Base-by-base conservation (phyloP, 2,888 invertebrate genomes). In the Athalia cordata region DNA sequence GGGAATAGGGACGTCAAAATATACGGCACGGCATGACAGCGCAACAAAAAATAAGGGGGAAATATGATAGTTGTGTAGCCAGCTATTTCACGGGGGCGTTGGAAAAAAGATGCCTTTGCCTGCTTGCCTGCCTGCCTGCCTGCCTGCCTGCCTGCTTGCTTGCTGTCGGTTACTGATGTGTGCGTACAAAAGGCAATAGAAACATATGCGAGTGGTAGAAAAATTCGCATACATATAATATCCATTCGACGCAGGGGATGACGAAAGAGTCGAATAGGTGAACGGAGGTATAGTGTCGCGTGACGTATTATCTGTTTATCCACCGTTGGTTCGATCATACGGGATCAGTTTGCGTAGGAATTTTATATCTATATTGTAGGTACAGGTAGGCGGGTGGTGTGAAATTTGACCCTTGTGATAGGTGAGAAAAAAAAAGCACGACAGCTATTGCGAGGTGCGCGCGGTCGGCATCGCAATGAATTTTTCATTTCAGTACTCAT, bases 21-120 rank as follows among this genome's bases (percentile, higher is more conserved):
- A 85, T 87, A 87, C 84, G 84, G 84, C 82, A 81, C 78, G 81
- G 80, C 81, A 77, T 85, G 85, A 86, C 87, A 88, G 83, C 78
- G 80, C 79, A 82, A 82, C 83, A 82, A 85, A 84, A 85, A 86
- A 84, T 82, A 84, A 86, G 82, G 81, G 84, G 82, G 83, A 86
- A 85, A 87, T 87, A 86, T 86, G 85, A 87, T 86, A 85, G 86
- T 85, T 84, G 83, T 83, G 84, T 83, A 84, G 86, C 82, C 81
- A 84, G 83, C 82, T 85, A 84, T 87, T 87, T 85, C 82, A 83
- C 82, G 81, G 80, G 70, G 77, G 79, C 74, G 77, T 75, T 62
- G 79, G 79, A 80, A 79, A 79, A 79, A 75, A 77, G 79, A 79
- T 43, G 78, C 68, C 68, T 55, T 50, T 55, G 68, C 55, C 68